These are phyloP conservation scores for Oreotrochilus melanogaster DNA, from an alignment of 2,113 vertebrate genomes.

Conservation along the genomic window DNA sequence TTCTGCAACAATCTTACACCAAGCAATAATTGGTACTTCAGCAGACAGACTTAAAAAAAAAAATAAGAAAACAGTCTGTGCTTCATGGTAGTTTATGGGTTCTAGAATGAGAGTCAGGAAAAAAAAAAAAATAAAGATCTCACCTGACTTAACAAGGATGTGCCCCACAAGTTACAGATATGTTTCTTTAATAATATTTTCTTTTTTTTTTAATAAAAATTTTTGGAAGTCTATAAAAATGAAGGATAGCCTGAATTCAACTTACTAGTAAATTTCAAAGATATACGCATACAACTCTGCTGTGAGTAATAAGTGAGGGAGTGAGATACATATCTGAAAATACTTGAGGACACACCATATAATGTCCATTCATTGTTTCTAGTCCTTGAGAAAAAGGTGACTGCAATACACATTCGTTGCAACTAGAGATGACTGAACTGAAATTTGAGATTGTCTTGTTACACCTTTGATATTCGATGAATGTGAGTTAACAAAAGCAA, in stretches of 20 bases:
- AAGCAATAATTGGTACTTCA: not conserved
- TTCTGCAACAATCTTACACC: not conserved
- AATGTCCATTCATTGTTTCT: not conserved
- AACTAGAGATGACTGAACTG: not conserved
- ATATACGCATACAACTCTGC: not conserved
- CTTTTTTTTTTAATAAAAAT: not conserved
- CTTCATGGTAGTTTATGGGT: not conserved
- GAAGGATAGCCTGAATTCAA: not conserved
- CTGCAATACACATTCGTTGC: not conserved
- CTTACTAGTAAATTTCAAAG: not conserved
- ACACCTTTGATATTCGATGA: not conserved
- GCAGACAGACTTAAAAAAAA: not conserved
- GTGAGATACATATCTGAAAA: not conserved
- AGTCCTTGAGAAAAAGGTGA: rapidly evolving
- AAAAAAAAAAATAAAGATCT: not conserved
- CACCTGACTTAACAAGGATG: not conserved
- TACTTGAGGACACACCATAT: not conserved
- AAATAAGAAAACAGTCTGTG: not conserved
- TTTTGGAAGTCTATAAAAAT: not conserved
- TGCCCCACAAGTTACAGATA: not conserved
- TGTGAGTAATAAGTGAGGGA: not conserved
- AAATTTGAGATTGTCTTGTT: not conserved
- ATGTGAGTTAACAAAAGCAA: not conserved
- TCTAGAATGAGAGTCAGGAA: not conserved
- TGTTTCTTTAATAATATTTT: not conserved